Conservation (phyloP, 2,797 vertebrate species). For the Enteromius treurensis region DNA sequence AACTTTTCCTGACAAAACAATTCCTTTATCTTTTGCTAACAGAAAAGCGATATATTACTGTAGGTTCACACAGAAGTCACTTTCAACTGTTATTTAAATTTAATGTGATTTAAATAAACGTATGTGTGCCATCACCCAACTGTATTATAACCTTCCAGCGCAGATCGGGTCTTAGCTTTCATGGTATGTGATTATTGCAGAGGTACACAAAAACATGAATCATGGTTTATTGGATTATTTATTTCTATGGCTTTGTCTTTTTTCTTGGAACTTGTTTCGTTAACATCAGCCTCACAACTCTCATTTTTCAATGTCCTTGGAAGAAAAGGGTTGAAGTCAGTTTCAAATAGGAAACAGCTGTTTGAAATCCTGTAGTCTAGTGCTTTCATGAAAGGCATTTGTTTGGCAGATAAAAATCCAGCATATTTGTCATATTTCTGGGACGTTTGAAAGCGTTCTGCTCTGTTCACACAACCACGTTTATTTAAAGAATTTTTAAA, state of each 20-base stretch:
- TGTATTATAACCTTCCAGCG: not conserved
- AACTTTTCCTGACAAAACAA: not conserved
- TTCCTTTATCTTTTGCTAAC: not conserved
- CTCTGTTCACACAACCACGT: not conserved
- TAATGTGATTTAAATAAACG: not conserved
- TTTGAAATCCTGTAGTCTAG: not conserved
- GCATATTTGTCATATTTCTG: constrained; percentile 2
- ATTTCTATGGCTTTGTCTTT: not conserved
- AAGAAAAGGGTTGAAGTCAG: not conserved
- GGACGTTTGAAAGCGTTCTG: not conserved
- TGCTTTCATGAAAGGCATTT: not conserved
- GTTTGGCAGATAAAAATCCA: not conserved
- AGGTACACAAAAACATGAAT: not conserved
- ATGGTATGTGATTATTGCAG: not conserved
- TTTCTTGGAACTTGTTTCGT: not conserved
- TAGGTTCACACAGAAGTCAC: not conserved
- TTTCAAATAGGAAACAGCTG: not conserved
- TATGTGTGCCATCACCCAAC: not conserved
- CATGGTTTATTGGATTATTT: not conserved
- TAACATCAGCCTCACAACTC: not conserved
- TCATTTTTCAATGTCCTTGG: not conserved
- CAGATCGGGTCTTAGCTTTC: not conserved
- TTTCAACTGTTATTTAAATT: not conserved
- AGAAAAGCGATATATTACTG: too few species aligned
- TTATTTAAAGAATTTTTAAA: not conserved